Base-by-base conservation (phyloP, 1,140 invertebrate species). In the Thaumatotibia leucotreta region DNA sequence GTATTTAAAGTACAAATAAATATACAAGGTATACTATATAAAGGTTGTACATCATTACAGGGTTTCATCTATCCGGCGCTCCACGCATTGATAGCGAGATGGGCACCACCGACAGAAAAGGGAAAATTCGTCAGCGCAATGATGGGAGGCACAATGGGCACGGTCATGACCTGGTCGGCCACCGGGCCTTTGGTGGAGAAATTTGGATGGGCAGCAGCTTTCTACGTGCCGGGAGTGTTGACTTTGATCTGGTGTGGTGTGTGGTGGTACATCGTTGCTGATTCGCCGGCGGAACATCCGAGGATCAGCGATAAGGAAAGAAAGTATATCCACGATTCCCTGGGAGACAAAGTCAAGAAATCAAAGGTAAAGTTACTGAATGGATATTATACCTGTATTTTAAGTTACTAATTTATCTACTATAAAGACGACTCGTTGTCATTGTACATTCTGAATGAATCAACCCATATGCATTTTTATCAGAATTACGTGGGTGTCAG, bases 141-240 rank as follows among this genome's bases (percentile, higher is more conserved):
- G 78, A 92, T 95, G 94, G 95, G 95, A 23, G 95, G 95, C 9
- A 95, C 95, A 0, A 92, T 97, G 31, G 96, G 96, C 33, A 96
- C 95, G 0, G 94, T 96, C 0, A 92, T 96, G 1, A 95, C 95
- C 1, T 95, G 95, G 92, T 92, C 95, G 0, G 76, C 96, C 0
- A 94, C 95, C 64, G 95, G 94, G 11, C 84, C 92, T 4, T 84
- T 95, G 2, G 94, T 94, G 32, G 93, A 93, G 49, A 86, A 85
- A 23, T 92, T 92, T 0, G 95, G 96, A 31, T 97, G 96, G 96
- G 92, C 93, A 24, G 93, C 93, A 73, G 94, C 95, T 3, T 97
- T 95, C 82, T 96, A 96, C 66, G 88, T 95, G 0, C 94, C 94
- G 0, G 95, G 76, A n/a, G 83, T 63, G 6, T 78, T 95, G 2